Conservation (phyloP, 1,140 invertebrate genomes). For the Heliothis virescens region DNA sequence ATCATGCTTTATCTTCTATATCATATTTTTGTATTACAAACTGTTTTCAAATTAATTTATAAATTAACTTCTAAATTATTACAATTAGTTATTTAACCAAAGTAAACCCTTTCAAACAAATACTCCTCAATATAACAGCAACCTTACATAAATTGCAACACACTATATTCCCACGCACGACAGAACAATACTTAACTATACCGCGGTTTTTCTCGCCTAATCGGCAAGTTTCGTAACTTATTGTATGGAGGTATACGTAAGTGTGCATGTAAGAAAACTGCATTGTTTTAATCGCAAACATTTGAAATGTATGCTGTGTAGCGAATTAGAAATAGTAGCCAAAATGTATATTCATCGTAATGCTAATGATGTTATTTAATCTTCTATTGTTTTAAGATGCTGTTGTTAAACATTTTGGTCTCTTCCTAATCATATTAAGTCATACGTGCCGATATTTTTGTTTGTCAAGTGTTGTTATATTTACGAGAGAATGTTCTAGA, state of each 20-base stretch:
- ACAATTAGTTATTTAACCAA: no score
- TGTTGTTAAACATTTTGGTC: no score
- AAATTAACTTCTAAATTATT: no score
- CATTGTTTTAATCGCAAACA: slow-evolving; percentile 51
- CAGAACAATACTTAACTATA: slow-evolving; percentile 54
- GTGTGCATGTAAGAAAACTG: slow-evolving; percentile 45
- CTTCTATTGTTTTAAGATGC: not conserved
- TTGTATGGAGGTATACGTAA: slow-evolving; percentile 48
- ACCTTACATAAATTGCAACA: slow-evolving; percentile 21
- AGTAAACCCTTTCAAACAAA: no score
- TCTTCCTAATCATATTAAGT: no score
- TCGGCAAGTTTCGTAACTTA: slow-evolving; percentile 63
- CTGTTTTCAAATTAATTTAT: no score
- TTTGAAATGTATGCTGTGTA: not conserved
- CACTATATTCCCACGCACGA: slow-evolving; percentile 53
- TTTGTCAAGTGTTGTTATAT: no score
- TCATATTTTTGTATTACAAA: no score
- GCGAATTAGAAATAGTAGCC: slow-evolving; percentile 1
- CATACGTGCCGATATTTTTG: no score
- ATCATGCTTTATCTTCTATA: no score
- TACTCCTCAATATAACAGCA: not conserved
- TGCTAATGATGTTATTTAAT: not conserved
- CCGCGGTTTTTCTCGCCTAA: slow-evolving; percentile 61
- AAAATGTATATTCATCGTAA: not conserved
- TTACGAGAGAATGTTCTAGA: no score